Conservation (phyloP, 2,113 vertebrate species). For the Sylvia atricapilla region DNA sequence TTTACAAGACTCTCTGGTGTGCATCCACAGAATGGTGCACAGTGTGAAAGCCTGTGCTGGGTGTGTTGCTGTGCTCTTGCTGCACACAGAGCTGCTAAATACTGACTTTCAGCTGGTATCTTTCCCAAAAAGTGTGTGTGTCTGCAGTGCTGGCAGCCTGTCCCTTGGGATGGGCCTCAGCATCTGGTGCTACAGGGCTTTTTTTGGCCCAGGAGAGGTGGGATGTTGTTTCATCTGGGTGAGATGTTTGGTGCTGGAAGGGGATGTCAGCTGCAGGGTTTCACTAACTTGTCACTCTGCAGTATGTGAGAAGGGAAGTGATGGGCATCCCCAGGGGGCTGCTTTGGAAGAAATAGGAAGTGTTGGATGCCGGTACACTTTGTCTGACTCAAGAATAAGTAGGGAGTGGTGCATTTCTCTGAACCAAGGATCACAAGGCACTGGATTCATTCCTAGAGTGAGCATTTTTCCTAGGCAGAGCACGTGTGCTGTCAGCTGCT, state of each 20-base stretch:
- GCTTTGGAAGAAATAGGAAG: neutral
- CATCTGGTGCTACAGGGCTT: neutral
- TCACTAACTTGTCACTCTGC: neutral
- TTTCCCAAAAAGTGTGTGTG: neutral
- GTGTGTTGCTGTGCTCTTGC: neutral
- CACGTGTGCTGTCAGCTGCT: neutral
- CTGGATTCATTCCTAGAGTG: neutral
- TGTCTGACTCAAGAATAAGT: neutral
- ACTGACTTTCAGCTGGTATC: neutral
- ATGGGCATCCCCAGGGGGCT: neutral
- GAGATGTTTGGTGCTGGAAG: neutral
- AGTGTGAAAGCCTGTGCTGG: neutral
- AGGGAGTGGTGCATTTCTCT: neutral
- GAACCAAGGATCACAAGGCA: neutral
- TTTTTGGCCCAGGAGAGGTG: neutral
- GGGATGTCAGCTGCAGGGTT: neutral
- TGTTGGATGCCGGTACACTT: neutral
- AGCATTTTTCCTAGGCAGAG: neutral
- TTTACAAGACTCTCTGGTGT: neutral
- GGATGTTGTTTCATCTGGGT: neutral
- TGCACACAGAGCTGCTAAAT: rapidly evolving
- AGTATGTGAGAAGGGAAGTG: neutral
- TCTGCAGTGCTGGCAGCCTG: neutral
- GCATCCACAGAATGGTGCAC: neutral
- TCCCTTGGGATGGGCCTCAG: neutral